These are phyloP conservation scores for Tubiluchus corallicola DNA, from an alignment of 2,888 invertebrate species.

Conservation along the genomic window DNA sequence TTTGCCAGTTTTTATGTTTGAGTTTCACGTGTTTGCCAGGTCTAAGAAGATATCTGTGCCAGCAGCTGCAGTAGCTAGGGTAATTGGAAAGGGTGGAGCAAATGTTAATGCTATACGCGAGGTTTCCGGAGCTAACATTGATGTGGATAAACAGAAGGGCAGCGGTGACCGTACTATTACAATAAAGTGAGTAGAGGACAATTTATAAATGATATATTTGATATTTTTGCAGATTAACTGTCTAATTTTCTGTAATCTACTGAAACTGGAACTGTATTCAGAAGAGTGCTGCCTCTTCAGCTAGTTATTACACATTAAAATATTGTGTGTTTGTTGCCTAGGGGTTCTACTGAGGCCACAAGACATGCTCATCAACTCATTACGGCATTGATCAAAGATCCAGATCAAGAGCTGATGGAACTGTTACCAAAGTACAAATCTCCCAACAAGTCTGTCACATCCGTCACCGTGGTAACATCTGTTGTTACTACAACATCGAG, in stretches of 20 bases:
- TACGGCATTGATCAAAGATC: slow-evolving; percentile 77
- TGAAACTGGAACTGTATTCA: too few relatives aligned
- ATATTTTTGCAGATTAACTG: background rate
- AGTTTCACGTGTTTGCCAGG: too few relatives aligned
- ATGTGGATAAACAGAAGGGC: slow-evolving; percentile 80
- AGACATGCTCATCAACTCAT: slow-evolving; percentile 81
- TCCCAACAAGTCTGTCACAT: background rate
- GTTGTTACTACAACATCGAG: too few relatives aligned
- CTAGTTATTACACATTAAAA: too few relatives aligned
- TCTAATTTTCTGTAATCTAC: slow-evolving; percentile 8
- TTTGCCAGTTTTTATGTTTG: background rate
- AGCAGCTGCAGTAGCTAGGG: slow-evolving; percentile 80
- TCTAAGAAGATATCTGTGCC: slow-evolving; percentile 81
- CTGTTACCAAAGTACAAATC: slow-evolving; percentile 16
- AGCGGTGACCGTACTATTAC: slow-evolving; percentile 85
- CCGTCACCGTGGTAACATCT: slow-evolving; percentile 1
- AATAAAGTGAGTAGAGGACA: slow-evolving; percentile 48
- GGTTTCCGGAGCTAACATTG: slow-evolving; percentile 90
- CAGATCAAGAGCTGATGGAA: slow-evolving; percentile 40
- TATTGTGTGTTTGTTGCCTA: too few relatives aligned
- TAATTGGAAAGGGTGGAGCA: slow-evolving; percentile 89
- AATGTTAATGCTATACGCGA: slow-evolving; percentile 96
- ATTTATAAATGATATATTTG: slow-evolving; percentile 10
- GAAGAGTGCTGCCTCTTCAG: too few relatives aligned
- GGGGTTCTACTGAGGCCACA: slow-evolving; percentile 70